Conservation (phyloP, 2,888 invertebrate genomes). For the Chaetogeoica ovagalla region DNA sequence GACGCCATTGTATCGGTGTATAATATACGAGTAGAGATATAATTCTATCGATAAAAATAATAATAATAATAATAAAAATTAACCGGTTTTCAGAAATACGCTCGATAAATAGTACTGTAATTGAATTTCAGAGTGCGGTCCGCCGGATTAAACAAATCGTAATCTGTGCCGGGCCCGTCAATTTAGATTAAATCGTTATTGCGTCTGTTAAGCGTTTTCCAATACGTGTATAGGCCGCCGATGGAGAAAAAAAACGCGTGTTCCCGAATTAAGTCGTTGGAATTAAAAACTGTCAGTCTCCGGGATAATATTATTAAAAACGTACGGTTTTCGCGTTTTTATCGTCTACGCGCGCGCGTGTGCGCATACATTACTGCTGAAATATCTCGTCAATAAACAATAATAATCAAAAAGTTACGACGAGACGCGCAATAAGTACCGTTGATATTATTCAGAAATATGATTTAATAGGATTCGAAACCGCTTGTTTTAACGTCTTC, state of each 20-base stretch:
- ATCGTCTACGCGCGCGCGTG: no score
- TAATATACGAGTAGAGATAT: no score
- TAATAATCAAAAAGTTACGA: no score
- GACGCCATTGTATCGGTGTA: no score
- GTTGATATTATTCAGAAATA: no score
- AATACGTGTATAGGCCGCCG: neutral
- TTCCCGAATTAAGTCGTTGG: neutral
- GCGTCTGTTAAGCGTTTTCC: neutral
- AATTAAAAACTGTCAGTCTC: conserved; percentile 24
- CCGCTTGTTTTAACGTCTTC: no score
- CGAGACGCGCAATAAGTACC: no score
- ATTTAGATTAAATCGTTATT: conserved; percentile 31
- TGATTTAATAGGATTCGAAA: no score
- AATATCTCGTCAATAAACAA: no score
- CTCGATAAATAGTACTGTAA: neutral
- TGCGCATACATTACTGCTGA: no score
- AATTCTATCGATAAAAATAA: neutral
- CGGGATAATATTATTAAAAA: neutral
- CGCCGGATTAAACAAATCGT: conserved; percentile 9
- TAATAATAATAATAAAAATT: neutral
- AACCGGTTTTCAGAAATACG: neutral
- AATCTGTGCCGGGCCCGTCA: conserved; percentile 16
- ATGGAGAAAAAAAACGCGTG: neutral
- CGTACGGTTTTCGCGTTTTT: no score
- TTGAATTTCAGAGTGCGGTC: neutral